Evolutionary conservation across 2,113 vertebrate species (phyloP).

Genomic region (Anarhynchus alexandrinus): DNA sequence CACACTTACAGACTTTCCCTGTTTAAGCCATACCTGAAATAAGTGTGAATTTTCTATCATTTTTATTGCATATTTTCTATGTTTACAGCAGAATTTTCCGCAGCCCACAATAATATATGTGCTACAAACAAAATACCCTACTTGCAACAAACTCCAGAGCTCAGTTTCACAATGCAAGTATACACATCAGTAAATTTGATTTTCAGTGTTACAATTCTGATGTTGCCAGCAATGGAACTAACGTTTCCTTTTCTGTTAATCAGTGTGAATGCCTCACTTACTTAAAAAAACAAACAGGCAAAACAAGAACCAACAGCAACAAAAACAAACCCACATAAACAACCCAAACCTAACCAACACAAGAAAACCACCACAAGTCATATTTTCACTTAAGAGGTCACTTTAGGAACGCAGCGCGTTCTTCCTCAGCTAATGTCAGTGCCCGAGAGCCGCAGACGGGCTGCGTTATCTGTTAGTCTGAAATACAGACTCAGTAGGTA

Average conservation of each 20-base stretch:
- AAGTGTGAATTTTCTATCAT: no score
- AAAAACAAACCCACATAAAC: neutral
- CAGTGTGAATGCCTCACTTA: neutral
- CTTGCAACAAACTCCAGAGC: no score
- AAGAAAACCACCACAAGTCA: neutral
- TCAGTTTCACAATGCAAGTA: neutral
- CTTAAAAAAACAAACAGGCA: neutral
- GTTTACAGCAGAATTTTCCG: neutral
- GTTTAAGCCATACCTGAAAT: neutral
- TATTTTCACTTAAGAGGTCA: neutral
- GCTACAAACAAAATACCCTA: neutral
- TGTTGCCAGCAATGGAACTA: neutral
- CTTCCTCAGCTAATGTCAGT: neutral
- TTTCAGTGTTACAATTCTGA: neutral
- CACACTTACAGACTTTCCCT: neutral
- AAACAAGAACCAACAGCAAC: neutral
- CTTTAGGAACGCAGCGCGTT: no score
- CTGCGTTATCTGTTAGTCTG: no score
- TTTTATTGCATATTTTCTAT: neutral
- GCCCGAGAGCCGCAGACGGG: no score
- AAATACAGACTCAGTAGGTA: neutral
- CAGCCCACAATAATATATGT: rapidly evolving
- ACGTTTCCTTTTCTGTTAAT: neutral
- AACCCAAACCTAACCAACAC: neutral
- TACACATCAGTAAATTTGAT: rapidly evolving